Conservation (phyloP, 1,140 invertebrate species). For the Homarus americanus region DNA sequence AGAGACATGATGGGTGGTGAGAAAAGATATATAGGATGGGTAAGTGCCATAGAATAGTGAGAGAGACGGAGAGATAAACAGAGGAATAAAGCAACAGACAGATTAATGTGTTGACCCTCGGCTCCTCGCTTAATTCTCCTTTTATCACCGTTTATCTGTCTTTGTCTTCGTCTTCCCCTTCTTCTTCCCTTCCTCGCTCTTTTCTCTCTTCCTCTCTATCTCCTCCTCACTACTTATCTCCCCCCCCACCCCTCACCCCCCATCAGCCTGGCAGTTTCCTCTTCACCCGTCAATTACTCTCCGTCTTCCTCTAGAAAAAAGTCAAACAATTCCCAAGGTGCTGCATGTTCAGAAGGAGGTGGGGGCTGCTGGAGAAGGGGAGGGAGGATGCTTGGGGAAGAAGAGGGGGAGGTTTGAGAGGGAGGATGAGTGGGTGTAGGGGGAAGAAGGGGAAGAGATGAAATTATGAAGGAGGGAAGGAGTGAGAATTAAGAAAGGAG, state of each 20-base stretch:
- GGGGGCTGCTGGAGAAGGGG: not conserved
- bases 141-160: too few relatives aligned
- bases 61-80: too few relatives aligned
- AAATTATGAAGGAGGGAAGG: too few relatives aligned
- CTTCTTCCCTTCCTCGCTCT: not conserved
- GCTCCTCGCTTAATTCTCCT: too few relatives aligned
- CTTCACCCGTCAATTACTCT: slow-evolving; percentile 50
- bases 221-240: not conserved
- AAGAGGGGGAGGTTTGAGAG: not conserved
- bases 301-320: slow-evolving; percentile 19
- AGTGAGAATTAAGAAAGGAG: too few relatives aligned
- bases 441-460: not conserved
- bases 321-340: slow-evolving; percentile 47
- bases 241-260: slow-evolving; percentile 1
- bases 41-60: too few relatives aligned
- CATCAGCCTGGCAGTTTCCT: not conserved
- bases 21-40: too few relatives aligned
- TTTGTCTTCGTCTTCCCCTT: too few relatives aligned
- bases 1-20: too few relatives aligned
- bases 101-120: too few relatives aligned
- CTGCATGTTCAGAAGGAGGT: slow-evolving; percentile 14
- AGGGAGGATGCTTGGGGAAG: not conserved
- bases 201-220: too few relatives aligned
- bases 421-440: not conserved
- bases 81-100: too few relatives aligned